Percentiles rank a stretch among this genome's conserved stretches.
Conservation (phyloP, 2,888 invertebrate species). For the Nipponacmea schrenckii region DNA sequence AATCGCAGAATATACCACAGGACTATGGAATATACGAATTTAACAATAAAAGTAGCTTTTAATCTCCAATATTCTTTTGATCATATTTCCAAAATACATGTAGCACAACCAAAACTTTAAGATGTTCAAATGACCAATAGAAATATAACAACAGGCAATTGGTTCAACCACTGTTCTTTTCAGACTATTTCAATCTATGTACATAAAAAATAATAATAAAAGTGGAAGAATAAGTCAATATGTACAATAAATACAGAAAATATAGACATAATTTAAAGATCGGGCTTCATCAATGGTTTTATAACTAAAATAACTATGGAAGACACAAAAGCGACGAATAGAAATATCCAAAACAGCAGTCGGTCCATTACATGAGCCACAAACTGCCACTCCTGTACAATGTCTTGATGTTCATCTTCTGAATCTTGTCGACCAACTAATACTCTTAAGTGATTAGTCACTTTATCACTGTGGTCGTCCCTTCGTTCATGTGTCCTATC, state of each 20-base stretch:
- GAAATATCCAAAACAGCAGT: slow-evolving; percentile 66
- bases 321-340: slow-evolving; percentile 58
- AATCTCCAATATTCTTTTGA: too few relatives aligned
- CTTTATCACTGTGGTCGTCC: slow-evolving; percentile 50
- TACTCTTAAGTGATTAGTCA: slow-evolving; percentile 56
- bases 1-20: too few relatives aligned
- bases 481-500: slow-evolving; percentile 13
- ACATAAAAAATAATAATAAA: too few relatives aligned
- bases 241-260: neutral
- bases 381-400: slow-evolving; percentile 66
- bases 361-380: slow-evolving; percentile 66
- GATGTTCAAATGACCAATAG: too few relatives aligned
- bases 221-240: neutral
- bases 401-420: slow-evolving; percentile 58
- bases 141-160: too few relatives aligned
- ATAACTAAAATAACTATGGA: slow-evolving; percentile 65
- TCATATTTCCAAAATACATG: too few relatives aligned
- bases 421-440: slow-evolving; percentile 58
- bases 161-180: too few relatives aligned
- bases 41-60: too few relatives aligned
- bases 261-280: slow-evolving; percentile 1
- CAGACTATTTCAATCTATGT: too few relatives aligned
- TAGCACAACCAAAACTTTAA: too few relatives aligned
- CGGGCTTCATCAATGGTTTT: slow-evolving; percentile 62
- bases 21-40: too few relatives aligned